Evolutionary conservation across 2,113 vertebrate genomes (phyloP), one percentile per base, ranked within the genome.

Genomic region (Podarcis cretensis): DNA sequence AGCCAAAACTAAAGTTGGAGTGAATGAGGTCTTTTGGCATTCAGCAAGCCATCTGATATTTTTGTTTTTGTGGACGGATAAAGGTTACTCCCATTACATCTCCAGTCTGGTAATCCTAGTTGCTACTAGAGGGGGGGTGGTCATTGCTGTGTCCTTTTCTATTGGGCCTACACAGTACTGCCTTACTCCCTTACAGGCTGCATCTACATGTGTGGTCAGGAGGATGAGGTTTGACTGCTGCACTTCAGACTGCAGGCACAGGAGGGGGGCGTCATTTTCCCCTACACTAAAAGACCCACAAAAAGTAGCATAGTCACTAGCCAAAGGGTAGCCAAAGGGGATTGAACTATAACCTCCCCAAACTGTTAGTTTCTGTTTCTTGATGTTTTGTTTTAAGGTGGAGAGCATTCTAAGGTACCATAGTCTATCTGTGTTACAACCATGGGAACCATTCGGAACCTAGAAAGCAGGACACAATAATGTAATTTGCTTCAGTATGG

Each of bases 231-330:
- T n/a, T 6, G 4, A 12, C 20, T 23, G 10, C 5, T 14, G 10
- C 20, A 77, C 10, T 78, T 86, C 37, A 78, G 35, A 48, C 18
- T 43, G 16, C 37, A 54, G 25, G 2, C 59, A 87, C 87, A 18
- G 83, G 21, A 91, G 43, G 2, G 90, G 65, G 90, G 90, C 35
- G 80, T 71, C 18, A 73, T 0, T 54, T 93, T 89, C 91, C 89
- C 18, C 65, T 83, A 68, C 25, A 37, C 63, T 30, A 69, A 66
- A 83, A 68, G 20, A 65, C 25, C 7, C 18, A 30, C 14, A 69
- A 9, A 9, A 13, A 20, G 9, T 1, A n/a, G 18, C n/a, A 40
- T 35, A 5, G 21, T 4, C 57, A 5, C 21, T 4, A 4, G 16
- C 73, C 57, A 63, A 35, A 2, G 35, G 35, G 35, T 35, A 35